A percentile compares a stretch with the other conserved stretches of the same genome.
These are phyloP conservation scores for Ammodytes marinus DNA, from an alignment of 2,113 vertebrate species.

Conservation along the genomic window DNA sequence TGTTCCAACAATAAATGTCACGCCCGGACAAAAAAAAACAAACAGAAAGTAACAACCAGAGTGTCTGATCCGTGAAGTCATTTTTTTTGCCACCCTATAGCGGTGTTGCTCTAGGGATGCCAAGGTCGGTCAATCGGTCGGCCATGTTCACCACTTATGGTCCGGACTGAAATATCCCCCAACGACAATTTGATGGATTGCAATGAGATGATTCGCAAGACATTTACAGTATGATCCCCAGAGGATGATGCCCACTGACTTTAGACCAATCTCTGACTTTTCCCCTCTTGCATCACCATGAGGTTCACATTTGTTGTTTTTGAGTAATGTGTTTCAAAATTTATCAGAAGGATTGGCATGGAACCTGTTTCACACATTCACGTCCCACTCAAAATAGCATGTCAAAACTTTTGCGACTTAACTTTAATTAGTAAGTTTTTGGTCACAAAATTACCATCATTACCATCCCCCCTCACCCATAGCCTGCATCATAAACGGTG, in stretches of 20 bases:
- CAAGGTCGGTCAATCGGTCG: neutral
- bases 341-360: neutral
- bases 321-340: slow-evolving; percentile 1
- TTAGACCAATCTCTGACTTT: neutral
- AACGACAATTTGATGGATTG: neutral
- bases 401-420: neutral
- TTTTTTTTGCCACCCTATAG: neutral
- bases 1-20: neutral
- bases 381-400: neutral
- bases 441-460: neutral
- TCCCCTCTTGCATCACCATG: neutral
- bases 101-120: neutral
- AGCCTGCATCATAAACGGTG: neutral
- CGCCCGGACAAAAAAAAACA: neutral
- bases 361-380: neutral
- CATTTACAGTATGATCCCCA: neutral
- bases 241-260: neutral
- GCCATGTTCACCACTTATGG: neutral
- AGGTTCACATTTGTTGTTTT: slow-evolving; percentile 3
- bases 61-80: neutral
- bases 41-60: neutral
- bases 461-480: neutral
- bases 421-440: neutral
- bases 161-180: neutral
- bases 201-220: neutral